These are phyloP conservation scores for Drosophila emarginata DNA, from an alignment of 2,888 invertebrate species.

Conservation along the genomic window DNA sequence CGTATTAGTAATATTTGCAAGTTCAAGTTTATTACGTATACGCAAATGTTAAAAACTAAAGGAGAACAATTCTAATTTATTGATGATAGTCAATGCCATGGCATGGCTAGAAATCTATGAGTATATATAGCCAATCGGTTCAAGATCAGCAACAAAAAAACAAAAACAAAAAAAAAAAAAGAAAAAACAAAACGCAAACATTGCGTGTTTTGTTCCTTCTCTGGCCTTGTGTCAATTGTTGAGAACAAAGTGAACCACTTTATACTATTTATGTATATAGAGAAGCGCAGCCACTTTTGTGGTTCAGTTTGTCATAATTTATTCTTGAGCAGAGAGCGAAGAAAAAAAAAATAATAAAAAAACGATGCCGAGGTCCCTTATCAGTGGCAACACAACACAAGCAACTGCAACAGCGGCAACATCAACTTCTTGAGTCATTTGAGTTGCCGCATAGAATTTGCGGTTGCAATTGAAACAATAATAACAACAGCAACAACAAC, in stretches of 20 bases:
- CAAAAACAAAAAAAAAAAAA: conserved; percentile 24
- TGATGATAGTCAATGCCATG: conserved; percentile 59
- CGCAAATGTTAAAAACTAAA: conserved; percentile 28
- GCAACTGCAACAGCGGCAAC: conserved; percentile 8
- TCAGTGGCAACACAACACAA: conserved; percentile 13
- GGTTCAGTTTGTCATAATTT: conserved; percentile 59
- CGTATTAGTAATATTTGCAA: conserved; percentile 68
- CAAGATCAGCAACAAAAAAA: conserved; percentile 68
- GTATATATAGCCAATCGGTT: conserved; percentile 60
- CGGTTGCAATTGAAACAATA: conserved; percentile 66
- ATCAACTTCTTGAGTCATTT: conserved; percentile 56
- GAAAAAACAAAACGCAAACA: conserved; percentile 8
- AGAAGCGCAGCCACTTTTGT: conserved; percentile 39
- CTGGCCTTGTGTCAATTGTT: conserved; percentile 58
- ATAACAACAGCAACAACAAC: conserved; percentile 16
- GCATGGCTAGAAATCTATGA: conserved; percentile 45
- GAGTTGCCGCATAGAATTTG: conserved; percentile 70
- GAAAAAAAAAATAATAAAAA: conserved; percentile 2
- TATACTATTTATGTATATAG: conserved; percentile 19
- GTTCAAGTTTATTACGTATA: conserved; percentile 67
- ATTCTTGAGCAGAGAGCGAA: conserved; percentile 49
- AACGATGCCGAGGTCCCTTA: conserved; percentile 27
- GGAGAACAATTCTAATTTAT: conserved; percentile 48
- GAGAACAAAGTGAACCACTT: conserved; percentile 47
- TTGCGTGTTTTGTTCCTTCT: conserved; percentile 44